These are phyloP conservation scores for Axinella damicornis DNA, from an alignment of 37 sponge, comb jelly and placozoan genomes.

Conservation along the genomic window DNA sequence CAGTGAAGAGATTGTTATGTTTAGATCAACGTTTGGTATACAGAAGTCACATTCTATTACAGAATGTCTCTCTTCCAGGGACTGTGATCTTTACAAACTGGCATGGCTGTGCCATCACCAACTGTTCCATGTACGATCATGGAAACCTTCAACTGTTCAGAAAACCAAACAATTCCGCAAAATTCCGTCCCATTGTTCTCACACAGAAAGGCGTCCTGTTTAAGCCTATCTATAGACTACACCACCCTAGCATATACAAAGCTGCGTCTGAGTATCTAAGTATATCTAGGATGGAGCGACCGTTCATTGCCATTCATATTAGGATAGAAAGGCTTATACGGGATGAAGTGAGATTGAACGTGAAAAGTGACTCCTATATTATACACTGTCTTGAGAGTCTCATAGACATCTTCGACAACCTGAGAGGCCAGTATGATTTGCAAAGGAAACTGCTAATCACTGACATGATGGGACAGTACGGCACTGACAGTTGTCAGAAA, in stretches of 20 bases:
- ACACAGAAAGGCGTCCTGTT: background rate
- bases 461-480: constrained; percentile 21
- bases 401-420: background rate
- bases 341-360: background rate
- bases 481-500: constrained; percentile 8
- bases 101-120: constrained; percentile 22
- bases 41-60: constrained; percentile 23
- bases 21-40: constrained; percentile 1
- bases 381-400: background rate
- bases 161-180: background rate
- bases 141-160: background rate
- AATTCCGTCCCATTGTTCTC: constrained; percentile 10
- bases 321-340: constrained; percentile 41
- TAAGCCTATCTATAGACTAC: background rate
- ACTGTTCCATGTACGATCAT: constrained; percentile 15
- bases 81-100: constrained; percentile 55
- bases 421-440: background rate
- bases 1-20: constrained; percentile 13
- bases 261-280: constrained; percentile 5
- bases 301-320: constrained; percentile 44
- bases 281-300: background rate
- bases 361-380: background rate
- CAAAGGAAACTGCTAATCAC: background rate
- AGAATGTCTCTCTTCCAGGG: constrained; percentile 1
- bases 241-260: background rate